phyloP scores from a whole-genome alignment of 2,797 vertebrate genomes.

The Linurgus olivaceus region DNA sequence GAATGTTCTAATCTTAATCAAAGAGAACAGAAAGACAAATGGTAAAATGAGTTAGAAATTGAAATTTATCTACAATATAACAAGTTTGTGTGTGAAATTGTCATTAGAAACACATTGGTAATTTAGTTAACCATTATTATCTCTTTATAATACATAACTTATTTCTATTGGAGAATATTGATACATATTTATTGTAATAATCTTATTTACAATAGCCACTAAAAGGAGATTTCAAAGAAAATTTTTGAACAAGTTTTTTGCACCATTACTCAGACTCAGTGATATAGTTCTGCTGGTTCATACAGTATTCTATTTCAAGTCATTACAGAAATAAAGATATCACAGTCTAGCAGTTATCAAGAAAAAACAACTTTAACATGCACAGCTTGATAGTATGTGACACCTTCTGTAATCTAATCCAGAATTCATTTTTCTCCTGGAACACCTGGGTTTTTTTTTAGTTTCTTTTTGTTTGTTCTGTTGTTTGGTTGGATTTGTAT shows the following conservation, averaged over 20 bases:
- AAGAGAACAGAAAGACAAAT: background rate
- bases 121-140: background rate
- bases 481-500: background rate
- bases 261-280: background rate
- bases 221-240: background rate
- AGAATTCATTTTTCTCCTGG: background rate
- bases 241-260: background rate
- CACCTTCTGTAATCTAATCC: background rate
- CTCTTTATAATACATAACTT: background rate
- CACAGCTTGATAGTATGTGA: rapidly evolving
- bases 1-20: background rate
- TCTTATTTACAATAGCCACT: background rate
- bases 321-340: background rate
- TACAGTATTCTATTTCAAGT: background rate
- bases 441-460: rapidly evolving
- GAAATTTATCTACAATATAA: background rate
- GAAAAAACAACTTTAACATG: background rate
- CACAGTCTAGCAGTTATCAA: background rate
- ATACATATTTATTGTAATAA: background rate
- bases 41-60: background rate
- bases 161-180: background rate
- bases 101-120: background rate
- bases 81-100: background rate
- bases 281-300: background rate
- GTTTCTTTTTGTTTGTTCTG: background rate